phyloP scores from a whole-genome alignment of 2,113 vertebrate species.

The Connochaetes taurinus region DNA sequence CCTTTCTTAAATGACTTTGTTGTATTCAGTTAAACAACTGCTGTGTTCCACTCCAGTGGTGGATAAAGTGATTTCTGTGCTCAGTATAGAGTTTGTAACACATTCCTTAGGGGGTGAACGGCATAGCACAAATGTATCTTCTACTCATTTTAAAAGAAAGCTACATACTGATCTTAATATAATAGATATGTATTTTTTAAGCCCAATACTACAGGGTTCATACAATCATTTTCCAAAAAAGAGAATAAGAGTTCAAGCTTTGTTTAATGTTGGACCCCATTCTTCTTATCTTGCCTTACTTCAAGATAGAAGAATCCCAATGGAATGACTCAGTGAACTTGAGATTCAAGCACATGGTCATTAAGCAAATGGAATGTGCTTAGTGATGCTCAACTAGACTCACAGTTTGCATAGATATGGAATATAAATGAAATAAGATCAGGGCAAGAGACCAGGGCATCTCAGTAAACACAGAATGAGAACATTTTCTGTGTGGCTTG shows the following conservation, averaged over 20 bases:
- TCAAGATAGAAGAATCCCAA: constrained; percentile 4
- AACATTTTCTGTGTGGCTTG: neutral
- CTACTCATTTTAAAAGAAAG: neutral
- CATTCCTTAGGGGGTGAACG: neutral
- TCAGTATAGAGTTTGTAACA: neutral
- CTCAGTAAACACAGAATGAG: constrained; percentile 44
- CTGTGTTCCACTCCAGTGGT: constrained; percentile 28
- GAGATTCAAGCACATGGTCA: constrained; percentile 47
- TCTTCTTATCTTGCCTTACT: neutral
- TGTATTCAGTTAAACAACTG: constrained; percentile 53
- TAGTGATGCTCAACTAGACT: constrained; percentile 49
- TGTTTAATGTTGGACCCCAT: neutral
- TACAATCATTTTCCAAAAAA: constrained; percentile 21
- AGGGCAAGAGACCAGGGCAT: constrained; percentile 52
- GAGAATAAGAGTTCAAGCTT: neutral
- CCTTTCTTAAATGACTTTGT: constrained; percentile 47
- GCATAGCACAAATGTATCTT: neutral
- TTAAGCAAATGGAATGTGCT: constrained; percentile 61
- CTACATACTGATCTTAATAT: neutral
- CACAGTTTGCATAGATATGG: constrained; percentile 26
- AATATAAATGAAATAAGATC: constrained; percentile 58
- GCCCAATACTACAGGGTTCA: neutral
- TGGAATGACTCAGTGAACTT: constrained; percentile 17
- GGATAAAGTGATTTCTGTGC: constrained; percentile 36
- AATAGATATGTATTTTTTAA: neutral